phyloP scores from a whole-genome alignment of 2,113 vertebrate species.

The Sakesphorus luctuosus region DNA sequence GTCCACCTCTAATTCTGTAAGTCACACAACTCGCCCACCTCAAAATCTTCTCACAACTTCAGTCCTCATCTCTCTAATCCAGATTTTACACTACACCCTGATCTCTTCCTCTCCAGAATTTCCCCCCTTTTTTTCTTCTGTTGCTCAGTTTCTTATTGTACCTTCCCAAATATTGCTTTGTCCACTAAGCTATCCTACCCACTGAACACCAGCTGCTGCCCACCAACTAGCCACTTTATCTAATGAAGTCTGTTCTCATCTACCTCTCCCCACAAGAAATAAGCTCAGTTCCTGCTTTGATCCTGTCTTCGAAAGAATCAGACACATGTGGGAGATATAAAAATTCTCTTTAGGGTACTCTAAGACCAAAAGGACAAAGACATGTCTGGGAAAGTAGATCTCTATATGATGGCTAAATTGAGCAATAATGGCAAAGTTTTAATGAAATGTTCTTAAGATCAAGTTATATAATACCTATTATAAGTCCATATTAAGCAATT shows the following conservation, averaged over 20 bases:
- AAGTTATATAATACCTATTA: slow-evolving; percentile 17
- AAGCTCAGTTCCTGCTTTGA: background rate
- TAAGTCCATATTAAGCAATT: slow-evolving; percentile 19
- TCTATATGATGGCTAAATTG: slow-evolving; percentile 24
- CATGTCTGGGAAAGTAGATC: slow-evolving; percentile 46
- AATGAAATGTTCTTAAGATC: slow-evolving; percentile 13
- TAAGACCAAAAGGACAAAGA: slow-evolving; percentile 47
- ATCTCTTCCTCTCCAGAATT: background rate
- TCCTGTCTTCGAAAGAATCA: slow-evolving; percentile 7
- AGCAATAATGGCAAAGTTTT: slow-evolving; percentile 14
- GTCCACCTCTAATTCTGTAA: background rate
- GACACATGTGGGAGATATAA: background rate
- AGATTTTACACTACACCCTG: background rate
- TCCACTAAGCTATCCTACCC: background rate
- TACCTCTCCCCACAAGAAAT: background rate
- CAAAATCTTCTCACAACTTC: background rate
- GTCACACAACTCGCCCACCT: background rate
- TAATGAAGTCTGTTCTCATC: background rate
- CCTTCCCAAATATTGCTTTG: background rate
- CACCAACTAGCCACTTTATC: background rate
- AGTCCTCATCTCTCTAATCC: background rate
- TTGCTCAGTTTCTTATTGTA: background rate
- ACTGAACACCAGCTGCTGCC: background rate
- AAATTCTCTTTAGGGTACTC: slow-evolving; percentile 1
- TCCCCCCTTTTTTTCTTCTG: background rate